Evolutionary conservation across 2,113 vertebrate species (phyloP).

Genomic region (Myotis lucifugus): DNA sequence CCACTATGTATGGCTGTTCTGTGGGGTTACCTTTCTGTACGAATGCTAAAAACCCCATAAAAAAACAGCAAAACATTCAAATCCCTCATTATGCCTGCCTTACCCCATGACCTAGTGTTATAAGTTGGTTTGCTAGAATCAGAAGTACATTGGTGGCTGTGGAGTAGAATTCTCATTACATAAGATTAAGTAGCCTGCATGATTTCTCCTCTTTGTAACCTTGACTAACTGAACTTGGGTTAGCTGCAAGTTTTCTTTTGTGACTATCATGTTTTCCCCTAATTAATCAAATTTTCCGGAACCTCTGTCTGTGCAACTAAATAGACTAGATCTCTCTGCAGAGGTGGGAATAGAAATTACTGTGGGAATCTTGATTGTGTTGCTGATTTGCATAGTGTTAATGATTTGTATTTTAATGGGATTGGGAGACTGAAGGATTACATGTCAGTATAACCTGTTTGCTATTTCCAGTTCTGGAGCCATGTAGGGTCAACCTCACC

Average conservation of each 20-base stretch:
- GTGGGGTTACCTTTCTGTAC: constrained; percentile 20
- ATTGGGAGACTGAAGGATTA: constrained; percentile 48
- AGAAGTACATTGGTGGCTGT: neutral
- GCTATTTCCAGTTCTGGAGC: constrained; percentile 56
- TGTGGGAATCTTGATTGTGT: constrained; percentile 75
- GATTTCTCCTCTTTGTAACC: constrained; percentile 56
- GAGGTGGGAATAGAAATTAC: constrained; percentile 74
- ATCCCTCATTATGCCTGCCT: neutral
- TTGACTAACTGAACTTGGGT: constrained; percentile 71
- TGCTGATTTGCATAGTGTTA: constrained; percentile 76
- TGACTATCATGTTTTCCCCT: constrained; percentile 59
- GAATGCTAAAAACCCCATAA: neutral
- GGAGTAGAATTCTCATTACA: constrained; percentile 37
- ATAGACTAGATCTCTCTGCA: constrained; percentile 73
- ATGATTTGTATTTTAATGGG: constrained; percentile 78
- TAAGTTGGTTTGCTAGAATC: neutral
- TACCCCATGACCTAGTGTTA: constrained; percentile 2
- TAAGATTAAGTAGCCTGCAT: neutral
- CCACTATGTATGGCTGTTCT: neutral
- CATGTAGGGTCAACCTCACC: neutral
- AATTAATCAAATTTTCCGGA: constrained; percentile 77
- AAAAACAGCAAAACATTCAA: neutral
- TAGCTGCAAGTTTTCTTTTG: constrained; percentile 54
- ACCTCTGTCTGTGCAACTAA: constrained; percentile 68
- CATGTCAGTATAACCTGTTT: constrained; percentile 35